Evolutionary conservation across 2,888 invertebrate genomes (phyloP), one percentile per base, ranked within the genome.

Genomic region (Rhagonycha fulva): DNA sequence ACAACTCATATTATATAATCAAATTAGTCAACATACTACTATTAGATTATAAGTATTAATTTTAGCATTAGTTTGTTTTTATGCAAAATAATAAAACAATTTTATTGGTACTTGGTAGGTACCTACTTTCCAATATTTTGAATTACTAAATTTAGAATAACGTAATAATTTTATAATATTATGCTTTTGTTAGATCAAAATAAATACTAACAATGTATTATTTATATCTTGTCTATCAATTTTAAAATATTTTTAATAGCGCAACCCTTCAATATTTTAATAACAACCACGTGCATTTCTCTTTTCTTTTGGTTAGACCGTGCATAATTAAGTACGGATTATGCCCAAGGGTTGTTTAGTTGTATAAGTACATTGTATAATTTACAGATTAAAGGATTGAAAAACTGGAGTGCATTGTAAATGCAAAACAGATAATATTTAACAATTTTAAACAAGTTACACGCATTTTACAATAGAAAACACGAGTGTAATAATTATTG

Each of bases 271-370:
- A 47, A 47, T 47, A 47, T 66, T 66, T n/a, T 66, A 19, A 24
- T 26, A 66, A 66, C 26, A 66, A 9, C 23, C 63, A 66, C 63
- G 63, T 66, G 63, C 63, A n/a, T 66, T 66, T 66, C 23, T 9
- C 24, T 23, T 66, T 66, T 24, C 63, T 24, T 66, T 66, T 23
- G 63, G 63, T 66, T 66, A 66, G 23, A 66, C 63, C 63, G 63
- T 66, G 63, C 63, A 66, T 66, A 66, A 66, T 66, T 66, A 66
- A 66, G 63, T 66, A 66, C 14, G 26, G 63, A 66, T 66, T 24
- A 66, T 66, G 9, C 63, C 63, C 4, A 66, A 66, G 63, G 63
- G 63, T 66, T 66, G 63, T 66, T 26, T 66, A 26, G 24, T 66
- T 24, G 24, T 66, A 66, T 66, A 66, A 66, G 63, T 66, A 26